These are phyloP conservation scores for Tonatia bakeri DNA, from an alignment of 2,113 vertebrate species.

Conservation along the genomic window DNA sequence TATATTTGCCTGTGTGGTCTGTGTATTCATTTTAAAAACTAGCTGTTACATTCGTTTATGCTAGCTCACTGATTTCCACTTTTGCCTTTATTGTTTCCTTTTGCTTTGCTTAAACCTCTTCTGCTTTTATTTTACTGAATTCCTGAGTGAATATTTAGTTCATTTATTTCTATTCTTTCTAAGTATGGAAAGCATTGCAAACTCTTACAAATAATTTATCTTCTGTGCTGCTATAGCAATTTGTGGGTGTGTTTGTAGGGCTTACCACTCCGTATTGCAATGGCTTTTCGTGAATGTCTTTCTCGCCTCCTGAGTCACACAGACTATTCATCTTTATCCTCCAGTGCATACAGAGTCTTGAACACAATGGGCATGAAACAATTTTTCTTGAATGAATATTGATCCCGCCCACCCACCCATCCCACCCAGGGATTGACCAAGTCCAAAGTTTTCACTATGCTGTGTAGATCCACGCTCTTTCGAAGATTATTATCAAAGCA, in stretches of 20 bases:
- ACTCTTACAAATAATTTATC: not conserved
- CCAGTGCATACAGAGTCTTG: not conserved
- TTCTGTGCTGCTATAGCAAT: not conserved
- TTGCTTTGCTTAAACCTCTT: not conserved
- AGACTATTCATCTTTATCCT: not conserved
- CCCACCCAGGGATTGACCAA: not conserved
- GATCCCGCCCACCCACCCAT: not conserved
- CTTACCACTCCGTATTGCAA: not conserved
- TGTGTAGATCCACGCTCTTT: not conserved
- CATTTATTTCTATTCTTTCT: not conserved
- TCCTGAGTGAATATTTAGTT: not conserved
- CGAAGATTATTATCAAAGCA: too few relatives aligned
- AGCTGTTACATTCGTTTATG: not conserved
- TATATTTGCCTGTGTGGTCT: not conserved
- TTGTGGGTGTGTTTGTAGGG: not conserved
- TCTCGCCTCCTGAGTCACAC: not conserved
- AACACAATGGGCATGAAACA: not conserved
- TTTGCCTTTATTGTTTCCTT: not conserved
- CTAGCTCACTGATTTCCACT: not conserved
- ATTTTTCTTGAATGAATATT: not conserved
- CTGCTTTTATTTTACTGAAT: not conserved
- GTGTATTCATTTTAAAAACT: not conserved
- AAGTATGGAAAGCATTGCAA: not conserved
- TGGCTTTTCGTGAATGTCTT: not conserved
- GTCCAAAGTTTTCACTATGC: not conserved